Conservation (phyloP, 2,888 invertebrate genomes). For the Synergus itoensis region DNA sequence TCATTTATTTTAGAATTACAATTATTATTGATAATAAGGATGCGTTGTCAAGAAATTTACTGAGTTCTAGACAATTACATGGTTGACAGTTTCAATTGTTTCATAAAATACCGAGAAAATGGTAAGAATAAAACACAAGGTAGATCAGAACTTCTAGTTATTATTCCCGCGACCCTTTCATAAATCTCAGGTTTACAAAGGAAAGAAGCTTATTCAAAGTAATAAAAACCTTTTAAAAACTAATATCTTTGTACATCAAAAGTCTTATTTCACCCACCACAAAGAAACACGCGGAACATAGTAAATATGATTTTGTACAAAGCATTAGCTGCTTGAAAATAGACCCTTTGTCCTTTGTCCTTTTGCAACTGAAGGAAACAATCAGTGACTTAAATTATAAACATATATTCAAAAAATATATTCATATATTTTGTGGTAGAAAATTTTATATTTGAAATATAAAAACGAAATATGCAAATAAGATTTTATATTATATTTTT, state of each 20-base stretch:
- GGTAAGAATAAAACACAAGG: not conserved
- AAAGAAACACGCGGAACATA: not conserved
- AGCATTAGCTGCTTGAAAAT: not conserved
- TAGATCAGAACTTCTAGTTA: not conserved
- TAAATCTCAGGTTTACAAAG: not conserved
- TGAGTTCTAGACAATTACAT: not conserved
- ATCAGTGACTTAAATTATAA: not conserved
- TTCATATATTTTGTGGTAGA: no score
- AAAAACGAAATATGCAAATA: no score
- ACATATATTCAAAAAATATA: no score
- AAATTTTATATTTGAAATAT: no score
- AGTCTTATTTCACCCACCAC: conserved; percentile 3
- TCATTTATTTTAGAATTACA: not conserved
- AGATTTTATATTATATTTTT: no score
- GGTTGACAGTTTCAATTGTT: not conserved
- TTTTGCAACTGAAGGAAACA: not conserved
- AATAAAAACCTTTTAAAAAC: not conserved
- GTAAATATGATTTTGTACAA: not conserved
- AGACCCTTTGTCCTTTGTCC: not conserved
- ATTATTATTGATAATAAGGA: not conserved
- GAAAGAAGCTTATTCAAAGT: not conserved
- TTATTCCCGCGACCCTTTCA: not conserved
- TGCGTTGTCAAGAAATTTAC: not conserved
- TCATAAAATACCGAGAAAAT: not conserved
- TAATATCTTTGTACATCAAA: not conserved